Evolutionary conservation across 2,888 invertebrate genomes (phyloP).

Genomic region (Epinotia ramella): DNA sequence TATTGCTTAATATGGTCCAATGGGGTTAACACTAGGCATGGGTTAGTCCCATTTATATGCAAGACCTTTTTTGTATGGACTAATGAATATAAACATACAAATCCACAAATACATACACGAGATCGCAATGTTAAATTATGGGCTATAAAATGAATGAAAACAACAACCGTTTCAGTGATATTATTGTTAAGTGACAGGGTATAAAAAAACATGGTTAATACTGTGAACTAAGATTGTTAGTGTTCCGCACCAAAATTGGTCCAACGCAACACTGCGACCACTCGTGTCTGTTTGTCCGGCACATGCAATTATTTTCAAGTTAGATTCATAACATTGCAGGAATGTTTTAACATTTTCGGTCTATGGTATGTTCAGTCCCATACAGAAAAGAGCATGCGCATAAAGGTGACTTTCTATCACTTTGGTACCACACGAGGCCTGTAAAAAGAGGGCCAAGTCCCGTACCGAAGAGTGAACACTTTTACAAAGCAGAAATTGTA

Average conservation of each 20-base stretch:
- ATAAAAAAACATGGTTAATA: too few relatives aligned
- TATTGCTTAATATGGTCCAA: conserved; percentile 84
- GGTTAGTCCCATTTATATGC: conserved; percentile 51
- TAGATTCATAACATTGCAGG: not conserved
- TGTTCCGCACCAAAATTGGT: not conserved
- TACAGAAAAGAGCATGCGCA: conserved; percentile 22
- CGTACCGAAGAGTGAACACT: conserved; percentile 49
- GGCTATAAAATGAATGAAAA: too few relatives aligned
- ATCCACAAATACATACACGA: not conserved
- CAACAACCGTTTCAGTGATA: not conserved
- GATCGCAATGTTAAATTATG: not conserved
- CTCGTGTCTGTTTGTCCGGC: not conserved
- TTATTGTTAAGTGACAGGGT: not conserved
- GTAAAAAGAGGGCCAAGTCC: conserved; percentile 38
- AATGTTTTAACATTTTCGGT: not conserved
- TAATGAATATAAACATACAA: not conserved
- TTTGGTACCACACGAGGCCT: conserved; percentile 27
- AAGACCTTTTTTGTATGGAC: conserved; percentile 8
- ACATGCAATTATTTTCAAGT: not conserved
- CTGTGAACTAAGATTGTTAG: too few relatives aligned
- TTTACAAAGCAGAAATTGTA: conserved; percentile 45
- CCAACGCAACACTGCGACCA: not conserved
- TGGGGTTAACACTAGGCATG: conserved; percentile 74
- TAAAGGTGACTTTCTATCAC: conserved; percentile 25
- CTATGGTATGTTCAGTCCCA: not conserved